phyloP scores from a whole-genome alignment of 2,888 invertebrate species.

The Mayetiola destructor region DNA sequence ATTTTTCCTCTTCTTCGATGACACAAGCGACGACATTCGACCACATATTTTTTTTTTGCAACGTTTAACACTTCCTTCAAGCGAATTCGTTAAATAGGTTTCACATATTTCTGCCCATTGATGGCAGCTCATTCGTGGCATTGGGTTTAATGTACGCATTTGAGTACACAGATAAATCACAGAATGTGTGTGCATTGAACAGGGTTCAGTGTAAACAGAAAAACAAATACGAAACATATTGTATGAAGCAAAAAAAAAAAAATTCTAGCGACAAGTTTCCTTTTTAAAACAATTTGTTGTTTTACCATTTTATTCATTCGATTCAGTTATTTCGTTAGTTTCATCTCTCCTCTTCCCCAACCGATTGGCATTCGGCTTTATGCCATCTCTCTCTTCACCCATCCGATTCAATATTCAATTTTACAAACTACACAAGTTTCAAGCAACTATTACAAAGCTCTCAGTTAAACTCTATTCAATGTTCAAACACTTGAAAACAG shows the following conservation, averaged over 20 bases:
- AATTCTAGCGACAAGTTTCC: neutral
- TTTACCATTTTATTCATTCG: neutral
- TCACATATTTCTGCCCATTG: neutral
- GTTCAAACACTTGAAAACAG: too few species aligned
- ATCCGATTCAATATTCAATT: neutral
- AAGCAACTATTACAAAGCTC: too few species aligned
- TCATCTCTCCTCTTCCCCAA: neutral
- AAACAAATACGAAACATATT: too few species aligned
- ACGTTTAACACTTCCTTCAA: conserved; percentile 6
- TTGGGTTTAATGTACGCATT: neutral
- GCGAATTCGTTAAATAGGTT: conserved; percentile 2
- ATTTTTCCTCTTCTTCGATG: neutral
- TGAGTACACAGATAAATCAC: neutral
- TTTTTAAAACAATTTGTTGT: neutral
- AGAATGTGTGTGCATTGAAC: neutral
- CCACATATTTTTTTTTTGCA: conserved; percentile 4
- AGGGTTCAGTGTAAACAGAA: neutral
- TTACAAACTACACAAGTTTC: too few species aligned
- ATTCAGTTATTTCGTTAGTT: neutral
- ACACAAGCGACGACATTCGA: neutral
- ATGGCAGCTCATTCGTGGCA: neutral
- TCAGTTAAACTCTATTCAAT: too few species aligned
- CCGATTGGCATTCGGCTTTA: too few species aligned
- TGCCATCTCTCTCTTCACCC: neutral
- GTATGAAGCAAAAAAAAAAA: too few species aligned